A percentile compares a stretch with the other conserved stretches of the same genome.
These are phyloP conservation scores for Trachelipus rathkii DNA, from an alignment of 1,140 invertebrate species.

Conservation along the genomic window DNA sequence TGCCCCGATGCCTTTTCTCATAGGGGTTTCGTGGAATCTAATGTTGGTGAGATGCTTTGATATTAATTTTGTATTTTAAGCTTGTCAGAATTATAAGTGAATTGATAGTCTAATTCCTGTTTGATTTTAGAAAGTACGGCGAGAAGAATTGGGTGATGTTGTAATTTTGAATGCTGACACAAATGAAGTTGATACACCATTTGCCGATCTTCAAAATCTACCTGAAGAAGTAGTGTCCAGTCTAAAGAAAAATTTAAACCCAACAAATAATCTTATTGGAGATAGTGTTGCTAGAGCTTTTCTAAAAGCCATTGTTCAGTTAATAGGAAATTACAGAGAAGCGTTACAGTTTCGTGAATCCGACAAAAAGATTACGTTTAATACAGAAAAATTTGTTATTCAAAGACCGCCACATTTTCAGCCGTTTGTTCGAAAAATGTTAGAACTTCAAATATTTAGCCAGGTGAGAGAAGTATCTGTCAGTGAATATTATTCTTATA, in stretches of 20 bases:
- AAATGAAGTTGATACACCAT: constrained; percentile 76
- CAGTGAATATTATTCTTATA: neutral
- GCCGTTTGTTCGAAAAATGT: constrained; percentile 82
- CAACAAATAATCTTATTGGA: constrained; percentile 62
- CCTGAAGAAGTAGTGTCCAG: constrained; percentile 66
- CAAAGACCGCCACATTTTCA: constrained; percentile 74
- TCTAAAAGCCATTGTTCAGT: constrained; percentile 76
- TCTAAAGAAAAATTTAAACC: constrained; percentile 66
- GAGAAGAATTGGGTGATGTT: constrained; percentile 78
- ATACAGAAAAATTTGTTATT: constrained; percentile 76
- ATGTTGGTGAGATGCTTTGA: constrained; percentile 62
- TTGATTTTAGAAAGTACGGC: constrained; percentile 60
- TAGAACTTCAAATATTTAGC: constrained; percentile 89
- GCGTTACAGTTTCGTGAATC: constrained; percentile 75
- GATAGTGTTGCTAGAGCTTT: constrained; percentile 88
- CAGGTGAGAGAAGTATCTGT: constrained; percentile 59
- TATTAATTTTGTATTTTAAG: neutral
- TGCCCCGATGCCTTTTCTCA: constrained; percentile 52
- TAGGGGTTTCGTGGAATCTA: constrained; percentile 80
- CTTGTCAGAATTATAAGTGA: neutral
- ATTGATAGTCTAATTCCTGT: neutral
- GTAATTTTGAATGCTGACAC: constrained; percentile 86
- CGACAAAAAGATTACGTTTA: constrained; percentile 78
- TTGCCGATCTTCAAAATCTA: constrained; percentile 78
- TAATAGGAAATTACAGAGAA: constrained; percentile 75